A percentile compares a stretch with the other conserved stretches of the same genome.
Evolutionary conservation across 2,888 invertebrate genomes (phyloP).

Genomic region (Lacanobia oleracea): DNA sequence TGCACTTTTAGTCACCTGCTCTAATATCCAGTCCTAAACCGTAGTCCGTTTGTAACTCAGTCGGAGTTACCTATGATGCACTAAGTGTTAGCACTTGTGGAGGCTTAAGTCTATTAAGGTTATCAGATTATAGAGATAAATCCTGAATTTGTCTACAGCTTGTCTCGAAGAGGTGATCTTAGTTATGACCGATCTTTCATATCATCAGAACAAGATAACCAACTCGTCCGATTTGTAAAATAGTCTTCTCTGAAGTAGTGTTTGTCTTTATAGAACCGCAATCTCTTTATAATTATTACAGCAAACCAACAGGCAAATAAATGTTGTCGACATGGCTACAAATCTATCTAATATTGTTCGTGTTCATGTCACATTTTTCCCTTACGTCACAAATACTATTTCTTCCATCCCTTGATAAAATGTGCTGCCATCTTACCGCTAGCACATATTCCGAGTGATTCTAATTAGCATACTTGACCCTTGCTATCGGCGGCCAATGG

Average conservation of each 20-base stretch:
- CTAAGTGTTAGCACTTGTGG: too few relatives aligned
- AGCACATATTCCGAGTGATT: constrained; percentile 44
- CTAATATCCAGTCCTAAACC: not conserved
- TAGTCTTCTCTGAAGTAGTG: not conserved
- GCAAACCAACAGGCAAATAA: not conserved
- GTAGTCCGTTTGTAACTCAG: not conserved
- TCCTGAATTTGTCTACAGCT: not conserved
- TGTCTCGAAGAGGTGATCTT: not conserved
- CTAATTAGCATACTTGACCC: constrained; percentile 65
- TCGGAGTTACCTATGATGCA: not conserved
- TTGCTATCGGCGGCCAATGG: constrained; percentile 63
- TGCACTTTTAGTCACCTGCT: not conserved
- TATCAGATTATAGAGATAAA: not conserved
- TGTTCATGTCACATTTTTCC: too few relatives aligned
- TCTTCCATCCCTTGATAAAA: constrained; percentile 31
- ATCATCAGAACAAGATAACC: not conserved
- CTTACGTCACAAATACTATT: not conserved
- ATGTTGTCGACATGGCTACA: not conserved
- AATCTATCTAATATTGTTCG: not conserved
- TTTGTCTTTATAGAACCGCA: not conserved
- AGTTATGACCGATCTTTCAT: not conserved
- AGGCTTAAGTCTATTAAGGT: too few relatives aligned
- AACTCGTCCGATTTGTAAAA: not conserved
- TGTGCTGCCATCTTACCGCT: constrained; percentile 36
- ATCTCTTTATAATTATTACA: not conserved